phyloP scores from a whole-genome alignment of 2,888 invertebrate genomes.

The Augochlorella aurata region DNA sequence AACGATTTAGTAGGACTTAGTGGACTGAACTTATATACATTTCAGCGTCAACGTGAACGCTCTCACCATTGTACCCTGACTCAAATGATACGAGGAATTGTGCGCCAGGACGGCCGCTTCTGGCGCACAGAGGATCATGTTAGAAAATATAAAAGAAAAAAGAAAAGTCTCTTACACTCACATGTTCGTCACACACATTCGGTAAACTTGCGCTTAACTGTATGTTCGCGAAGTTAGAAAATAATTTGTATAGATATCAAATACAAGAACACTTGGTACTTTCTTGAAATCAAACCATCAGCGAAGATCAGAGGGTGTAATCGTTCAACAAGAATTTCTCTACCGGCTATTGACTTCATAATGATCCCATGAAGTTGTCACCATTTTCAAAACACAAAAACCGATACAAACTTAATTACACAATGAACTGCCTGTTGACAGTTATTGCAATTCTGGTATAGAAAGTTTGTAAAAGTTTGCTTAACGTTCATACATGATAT shows the following conservation, averaged over 20 bases:
- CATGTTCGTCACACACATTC: slow-evolving; percentile 26
- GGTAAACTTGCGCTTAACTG: slow-evolving; percentile 33
- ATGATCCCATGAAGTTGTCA: slow-evolving; percentile 10
- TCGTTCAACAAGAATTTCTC: slow-evolving; percentile 10
- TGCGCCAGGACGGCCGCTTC: slow-evolving; percentile 31
- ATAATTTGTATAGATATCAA: slow-evolving; percentile 51
- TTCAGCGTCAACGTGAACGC: slow-evolving; percentile 48
- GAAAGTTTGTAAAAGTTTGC: slow-evolving; percentile 5
- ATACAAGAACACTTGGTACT: slow-evolving; percentile 62
- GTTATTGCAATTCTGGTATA: background rate
- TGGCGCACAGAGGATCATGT: slow-evolving; percentile 44
- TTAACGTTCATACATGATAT: background rate
- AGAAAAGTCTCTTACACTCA: slow-evolving; percentile 38
- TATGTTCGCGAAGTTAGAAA: slow-evolving; percentile 44
- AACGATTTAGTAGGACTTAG: slow-evolving; percentile 67
- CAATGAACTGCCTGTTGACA: slow-evolving; percentile 10
- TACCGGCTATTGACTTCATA: slow-evolving; percentile 2
- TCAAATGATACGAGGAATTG: slow-evolving; percentile 64
- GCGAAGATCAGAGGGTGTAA: slow-evolving; percentile 27
- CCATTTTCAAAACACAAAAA: slow-evolving; percentile 10
- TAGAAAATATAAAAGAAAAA: slow-evolving; percentile 64
- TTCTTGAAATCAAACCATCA: slow-evolving; percentile 47
- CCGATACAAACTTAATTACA: background rate
- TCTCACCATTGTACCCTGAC: slow-evolving; percentile 66
- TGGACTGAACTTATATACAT: slow-evolving; percentile 69